A percentile compares a stretch with the other conserved stretches of the same genome.
These are phyloP conservation scores for Malurus alboscapulatus DNA, from an alignment of 2,113 vertebrate species.

Conservation along the genomic window DNA sequence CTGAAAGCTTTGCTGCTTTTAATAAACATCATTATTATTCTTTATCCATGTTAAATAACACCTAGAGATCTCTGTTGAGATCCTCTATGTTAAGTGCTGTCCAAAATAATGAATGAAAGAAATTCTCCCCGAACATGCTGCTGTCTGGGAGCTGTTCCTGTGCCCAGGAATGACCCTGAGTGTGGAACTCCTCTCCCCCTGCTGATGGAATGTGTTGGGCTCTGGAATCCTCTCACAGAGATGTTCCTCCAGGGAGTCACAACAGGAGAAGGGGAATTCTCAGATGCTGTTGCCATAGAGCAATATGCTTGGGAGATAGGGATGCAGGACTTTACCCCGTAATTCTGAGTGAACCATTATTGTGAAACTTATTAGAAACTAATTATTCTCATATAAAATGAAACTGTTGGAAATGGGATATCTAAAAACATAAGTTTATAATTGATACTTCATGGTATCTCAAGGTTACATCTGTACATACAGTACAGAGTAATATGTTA, in stretches of 20 bases:
- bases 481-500: neutral
- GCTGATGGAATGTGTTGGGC: neutral
- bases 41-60: neutral
- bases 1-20: conserved; percentile 6
- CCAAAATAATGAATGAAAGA: neutral
- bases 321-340: neutral
- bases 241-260: fast-evolving
- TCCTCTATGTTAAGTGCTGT: neutral
- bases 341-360: neutral
- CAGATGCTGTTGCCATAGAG: neutral
- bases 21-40: conserved; percentile 6
- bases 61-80: neutral
- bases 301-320: fast-evolving
- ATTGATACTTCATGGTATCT: neutral
- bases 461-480: neutral
- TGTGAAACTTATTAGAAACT: neutral
- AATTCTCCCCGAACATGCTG: neutral
- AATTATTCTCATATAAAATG: neutral
- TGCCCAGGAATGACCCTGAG: neutral
- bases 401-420: neutral
- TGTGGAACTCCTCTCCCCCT: neutral
- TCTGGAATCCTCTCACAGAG: neutral
- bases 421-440: neutral
- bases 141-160: neutral
- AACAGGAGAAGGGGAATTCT: neutral